Evolutionary conservation across 2,797 vertebrate genomes (phyloP).

Genomic region (Pangasius krempfi): DNA sequence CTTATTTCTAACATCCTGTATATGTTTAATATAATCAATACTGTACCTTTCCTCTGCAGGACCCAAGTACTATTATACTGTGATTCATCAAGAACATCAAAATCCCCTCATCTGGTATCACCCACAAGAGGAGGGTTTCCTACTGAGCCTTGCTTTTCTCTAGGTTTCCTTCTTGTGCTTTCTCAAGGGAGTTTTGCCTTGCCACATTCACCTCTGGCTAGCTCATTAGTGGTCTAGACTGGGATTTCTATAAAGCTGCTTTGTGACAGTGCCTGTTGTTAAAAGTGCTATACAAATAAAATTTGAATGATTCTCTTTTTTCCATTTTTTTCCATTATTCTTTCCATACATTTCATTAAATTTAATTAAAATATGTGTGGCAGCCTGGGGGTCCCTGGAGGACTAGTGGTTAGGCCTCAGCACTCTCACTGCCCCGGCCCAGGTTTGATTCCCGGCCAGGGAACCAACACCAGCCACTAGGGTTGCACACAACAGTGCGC

Average conservation of each 20-base stretch:
- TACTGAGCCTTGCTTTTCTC: slow-evolving; percentile 11
- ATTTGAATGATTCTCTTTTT: not conserved
- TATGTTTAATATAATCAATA: not conserved
- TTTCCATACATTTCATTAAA: not conserved
- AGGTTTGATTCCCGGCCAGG: too few species aligned
- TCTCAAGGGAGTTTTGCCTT: not conserved
- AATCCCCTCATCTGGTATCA: not conserved
- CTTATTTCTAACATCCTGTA: not conserved
- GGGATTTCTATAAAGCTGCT: slow-evolving; percentile 11
- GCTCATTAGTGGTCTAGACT: slow-evolving; percentile 12
- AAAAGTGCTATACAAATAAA: not conserved
- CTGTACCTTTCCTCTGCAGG: not conserved
- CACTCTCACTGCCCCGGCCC: too few species aligned
- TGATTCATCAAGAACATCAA: slow-evolving; percentile 15
- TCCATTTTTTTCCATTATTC: not conserved
- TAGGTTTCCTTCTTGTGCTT: slow-evolving; percentile 1
- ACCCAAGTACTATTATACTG: not conserved
- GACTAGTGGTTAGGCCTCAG: too few species aligned
- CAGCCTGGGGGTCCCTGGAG: too few species aligned
- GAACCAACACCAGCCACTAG: too few species aligned
- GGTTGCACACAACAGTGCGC: too few species aligned
- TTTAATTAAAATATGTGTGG: not conserved
- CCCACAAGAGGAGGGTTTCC: not conserved
- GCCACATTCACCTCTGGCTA: not conserved
- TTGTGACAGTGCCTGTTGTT: slow-evolving; percentile 17